Evolutionary conservation across 2,888 invertebrate genomes (phyloP), one percentile per base, ranked within the genome.

Genomic region (Melieria crassipennis): DNA sequence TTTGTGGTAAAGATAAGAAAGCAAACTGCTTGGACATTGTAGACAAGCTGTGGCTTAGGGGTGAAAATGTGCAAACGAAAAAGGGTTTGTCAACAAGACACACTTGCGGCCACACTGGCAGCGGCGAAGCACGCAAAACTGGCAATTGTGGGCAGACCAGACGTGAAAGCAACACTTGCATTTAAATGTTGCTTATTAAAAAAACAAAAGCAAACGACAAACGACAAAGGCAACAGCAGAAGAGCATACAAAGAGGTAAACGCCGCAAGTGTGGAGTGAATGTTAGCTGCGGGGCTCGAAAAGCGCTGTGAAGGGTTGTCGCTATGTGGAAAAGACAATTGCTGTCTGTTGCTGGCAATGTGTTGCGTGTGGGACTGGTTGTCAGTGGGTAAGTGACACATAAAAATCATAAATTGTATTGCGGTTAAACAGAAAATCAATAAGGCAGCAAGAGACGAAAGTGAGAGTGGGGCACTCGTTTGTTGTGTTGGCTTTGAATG

Each of bases 361-460:
- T 30, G 30, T 30, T 30, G 30, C 30, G 30, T 30, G 30, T 30
- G 30, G 3, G 3, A 30, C 30, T 2, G 30, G 30, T 2, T 30
- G 30, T 30, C 30, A 3, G 30, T 30, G 30, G 79, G 78, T 75
- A 80, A 80, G 76, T 80, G 80, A 79, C 81, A 80, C 79, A 80
- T 79, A 81, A 81, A 79, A 78, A 77, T 79, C 81, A 80, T 80
- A 80, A 80, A 80, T 80, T 80, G 79, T 76, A 79, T 74, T 72
- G 77, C 74, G 77, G 73, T 79, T 78, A 78, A 45, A 13, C 45
- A 60, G 70, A 79, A 80, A 80, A 80, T 81, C 80, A 78, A 80
- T 80, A 80, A 65, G 69, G 45, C 45, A 30, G 30, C 2, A 30
- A 1, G 30, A 2, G 30, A 2, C 30, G 30, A 30, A 30, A 30